These are phyloP conservation scores for Philopedon plagiatum DNA, from an alignment of 2,888 invertebrate genomes.

Conservation along the genomic window DNA sequence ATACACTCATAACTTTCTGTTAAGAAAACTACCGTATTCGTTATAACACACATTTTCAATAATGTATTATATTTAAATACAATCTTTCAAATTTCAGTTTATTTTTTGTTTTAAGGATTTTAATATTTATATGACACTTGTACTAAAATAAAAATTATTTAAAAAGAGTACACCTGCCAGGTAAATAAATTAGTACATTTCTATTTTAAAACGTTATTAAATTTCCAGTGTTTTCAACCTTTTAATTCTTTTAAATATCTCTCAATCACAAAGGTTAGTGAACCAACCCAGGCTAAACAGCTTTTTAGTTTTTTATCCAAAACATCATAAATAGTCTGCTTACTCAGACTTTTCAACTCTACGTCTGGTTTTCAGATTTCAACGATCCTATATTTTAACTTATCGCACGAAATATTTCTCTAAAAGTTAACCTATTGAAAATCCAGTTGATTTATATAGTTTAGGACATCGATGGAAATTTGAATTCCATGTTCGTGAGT, in stretches of 20 bases:
- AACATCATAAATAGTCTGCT: slow-evolving; percentile 30
- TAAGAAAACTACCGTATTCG: no score
- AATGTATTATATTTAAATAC: no score
- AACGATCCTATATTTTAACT: slow-evolving; percentile 16
- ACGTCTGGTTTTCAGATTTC: slow-evolving; percentile 15
- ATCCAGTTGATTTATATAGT: background rate
- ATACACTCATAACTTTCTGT: no score
- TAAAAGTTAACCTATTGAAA: background rate
- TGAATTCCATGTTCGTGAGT: background rate
- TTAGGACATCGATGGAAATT: background rate
- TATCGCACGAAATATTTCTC: slow-evolving; percentile 3
- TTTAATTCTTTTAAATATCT: slow-evolving; percentile 6
- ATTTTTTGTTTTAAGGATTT: no score
- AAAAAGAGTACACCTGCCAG: no score
- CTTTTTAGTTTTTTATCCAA: slow-evolving; percentile 26
- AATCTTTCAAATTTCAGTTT: no score
- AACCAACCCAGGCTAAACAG: slow-evolving; percentile 17
- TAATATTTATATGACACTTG: no score
- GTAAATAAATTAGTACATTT: no score
- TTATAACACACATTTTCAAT: no score
- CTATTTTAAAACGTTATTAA: background rate
- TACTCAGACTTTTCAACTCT: slow-evolving; percentile 25
- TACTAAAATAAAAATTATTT: no score
- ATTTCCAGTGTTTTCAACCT: background rate
- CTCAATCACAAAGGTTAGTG: slow-evolving; percentile 18